Conservation (phyloP, 2,113 vertebrate genomes). For the Pygathrix nemaeus region DNA sequence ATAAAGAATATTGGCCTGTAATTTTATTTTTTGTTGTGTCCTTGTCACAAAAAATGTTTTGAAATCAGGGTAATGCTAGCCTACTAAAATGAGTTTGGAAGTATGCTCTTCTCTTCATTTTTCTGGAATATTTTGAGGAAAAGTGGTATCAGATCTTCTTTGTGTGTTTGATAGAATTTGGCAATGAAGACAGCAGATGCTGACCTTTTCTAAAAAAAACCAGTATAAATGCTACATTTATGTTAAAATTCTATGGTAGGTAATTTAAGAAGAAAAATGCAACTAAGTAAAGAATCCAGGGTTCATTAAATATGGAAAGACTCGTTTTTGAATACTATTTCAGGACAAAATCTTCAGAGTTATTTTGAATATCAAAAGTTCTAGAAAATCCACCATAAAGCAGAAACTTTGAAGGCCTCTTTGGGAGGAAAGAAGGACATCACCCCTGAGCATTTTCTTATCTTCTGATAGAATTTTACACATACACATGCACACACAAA, state of each 20-base stretch:
- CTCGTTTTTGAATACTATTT: background rate
- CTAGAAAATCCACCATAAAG: background rate
- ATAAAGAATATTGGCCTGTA: background rate
- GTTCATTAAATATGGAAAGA: background rate
- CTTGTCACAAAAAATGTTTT: background rate
- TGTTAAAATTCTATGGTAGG: background rate
- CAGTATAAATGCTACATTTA: background rate
- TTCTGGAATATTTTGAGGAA: background rate
- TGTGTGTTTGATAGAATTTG: background rate
- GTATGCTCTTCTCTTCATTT: background rate
- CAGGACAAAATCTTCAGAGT: background rate
- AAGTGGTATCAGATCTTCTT: background rate
- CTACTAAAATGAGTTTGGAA: background rate
- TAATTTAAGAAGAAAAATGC: slow-evolving; percentile 12
- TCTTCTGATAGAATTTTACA: background rate
- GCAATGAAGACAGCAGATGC: background rate
- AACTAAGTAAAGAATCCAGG: background rate
- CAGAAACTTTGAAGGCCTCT: background rate
- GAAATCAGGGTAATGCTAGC: background rate
- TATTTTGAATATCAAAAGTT: background rate
- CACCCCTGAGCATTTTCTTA: background rate
- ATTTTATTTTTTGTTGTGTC: background rate
- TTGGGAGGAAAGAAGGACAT: background rate
- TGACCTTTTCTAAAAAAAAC: background rate
- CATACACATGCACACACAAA: background rate